Percentiles rank a stretch among this genome's conserved stretches.
Conservation (phyloP, 2,888 invertebrate species). For the Tuta absoluta region DNA sequence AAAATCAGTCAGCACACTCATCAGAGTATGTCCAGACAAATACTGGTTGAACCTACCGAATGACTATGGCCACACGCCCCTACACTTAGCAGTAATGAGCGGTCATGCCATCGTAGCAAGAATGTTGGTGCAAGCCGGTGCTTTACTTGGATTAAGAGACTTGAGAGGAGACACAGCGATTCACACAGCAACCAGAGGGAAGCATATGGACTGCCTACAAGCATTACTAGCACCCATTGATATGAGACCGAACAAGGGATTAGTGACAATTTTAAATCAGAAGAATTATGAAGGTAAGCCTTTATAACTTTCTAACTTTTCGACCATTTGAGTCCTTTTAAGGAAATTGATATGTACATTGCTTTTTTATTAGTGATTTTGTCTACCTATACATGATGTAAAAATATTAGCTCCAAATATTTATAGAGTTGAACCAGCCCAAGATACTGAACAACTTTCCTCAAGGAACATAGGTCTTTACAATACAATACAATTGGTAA, state of each 20-base stretch:
- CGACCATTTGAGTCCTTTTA: slow-evolving; percentile 5
- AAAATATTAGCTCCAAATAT: no score
- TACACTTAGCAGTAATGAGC: slow-evolving; percentile 93
- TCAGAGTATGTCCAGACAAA: slow-evolving; percentile 89
- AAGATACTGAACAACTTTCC: no score
- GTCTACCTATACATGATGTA: no score
- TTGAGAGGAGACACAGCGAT: slow-evolving; percentile 91
- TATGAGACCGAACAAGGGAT: slow-evolving; percentile 60
- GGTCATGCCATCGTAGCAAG: slow-evolving; percentile 87
- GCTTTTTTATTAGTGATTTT: no score
- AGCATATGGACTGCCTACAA: slow-evolving; percentile 86
- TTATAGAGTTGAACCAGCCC: no score
- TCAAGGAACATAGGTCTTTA: no score
- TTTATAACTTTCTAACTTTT: not conserved
- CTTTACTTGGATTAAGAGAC: slow-evolving; percentile 85
- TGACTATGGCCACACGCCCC: slow-evolving; percentile 88
- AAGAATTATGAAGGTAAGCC: slow-evolving; percentile 92
- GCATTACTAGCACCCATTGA: slow-evolving; percentile 86
- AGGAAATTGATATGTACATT: no score
- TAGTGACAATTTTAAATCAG: slow-evolving; percentile 85
- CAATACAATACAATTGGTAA: no score
- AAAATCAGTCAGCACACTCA: slow-evolving; percentile 87
- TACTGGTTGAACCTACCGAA: slow-evolving; percentile 90
- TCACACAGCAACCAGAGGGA: slow-evolving; percentile 89
- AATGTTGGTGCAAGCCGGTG: slow-evolving; percentile 90